Evolutionary conservation across 2,113 vertebrate genomes (phyloP).

Genomic region (Sclerurus mexicanus): DNA sequence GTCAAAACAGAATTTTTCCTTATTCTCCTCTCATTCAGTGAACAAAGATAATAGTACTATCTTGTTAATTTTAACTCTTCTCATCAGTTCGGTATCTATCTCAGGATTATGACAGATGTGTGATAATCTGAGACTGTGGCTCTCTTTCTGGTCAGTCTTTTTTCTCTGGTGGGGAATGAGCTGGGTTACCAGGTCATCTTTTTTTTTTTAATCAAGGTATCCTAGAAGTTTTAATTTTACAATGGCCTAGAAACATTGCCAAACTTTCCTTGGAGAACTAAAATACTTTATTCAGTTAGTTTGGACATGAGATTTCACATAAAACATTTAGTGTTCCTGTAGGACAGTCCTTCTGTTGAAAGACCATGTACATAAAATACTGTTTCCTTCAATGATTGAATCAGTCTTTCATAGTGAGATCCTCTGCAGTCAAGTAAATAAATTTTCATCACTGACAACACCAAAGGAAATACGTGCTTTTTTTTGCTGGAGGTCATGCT

Average conservation of each 20-base stretch:
- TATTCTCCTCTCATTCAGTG: neutral
- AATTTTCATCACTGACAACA: neutral
- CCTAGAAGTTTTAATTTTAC: neutral
- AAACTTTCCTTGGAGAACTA: neutral
- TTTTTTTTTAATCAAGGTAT: neutral
- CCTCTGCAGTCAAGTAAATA: neutral
- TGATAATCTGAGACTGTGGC: neutral
- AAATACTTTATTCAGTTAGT: neutral
- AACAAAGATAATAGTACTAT: neutral
- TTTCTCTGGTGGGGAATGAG: neutral
- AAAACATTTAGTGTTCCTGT: neutral
- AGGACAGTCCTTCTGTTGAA: neutral
- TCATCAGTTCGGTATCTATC: neutral
- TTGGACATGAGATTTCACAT: neutral
- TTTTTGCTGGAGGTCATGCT: neutral
- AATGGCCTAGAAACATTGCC: neutral
- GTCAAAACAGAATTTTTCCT: neutral
- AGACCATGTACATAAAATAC: neutral
- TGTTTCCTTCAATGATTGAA: neutral
- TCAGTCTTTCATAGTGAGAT: neutral
- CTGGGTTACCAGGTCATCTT: neutral
- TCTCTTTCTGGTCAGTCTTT: neutral
- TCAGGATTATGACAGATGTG: neutral
- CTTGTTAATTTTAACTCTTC: neutral
- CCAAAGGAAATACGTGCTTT: neutral